Percentiles rank a stretch among this genome's conserved stretches.
Evolutionary conservation across 2,113 vertebrate species (phyloP).

Genomic region (Gavia stellata): DNA sequence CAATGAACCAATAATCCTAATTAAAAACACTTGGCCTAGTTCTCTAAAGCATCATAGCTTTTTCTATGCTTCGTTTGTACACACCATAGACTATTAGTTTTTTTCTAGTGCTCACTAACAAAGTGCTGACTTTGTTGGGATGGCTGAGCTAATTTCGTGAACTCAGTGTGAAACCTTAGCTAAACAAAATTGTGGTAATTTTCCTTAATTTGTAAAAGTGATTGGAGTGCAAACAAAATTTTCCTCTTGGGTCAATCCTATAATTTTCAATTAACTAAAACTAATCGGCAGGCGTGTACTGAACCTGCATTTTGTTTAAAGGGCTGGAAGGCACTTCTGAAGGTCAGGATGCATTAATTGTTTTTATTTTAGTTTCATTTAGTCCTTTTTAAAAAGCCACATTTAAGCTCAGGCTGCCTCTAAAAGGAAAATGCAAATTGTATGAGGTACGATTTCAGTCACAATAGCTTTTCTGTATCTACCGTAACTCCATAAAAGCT

Average conservation of each 20-base stretch:
- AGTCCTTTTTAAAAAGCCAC: slow-evolving; percentile 21
- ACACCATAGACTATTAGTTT: slow-evolving; percentile 79
- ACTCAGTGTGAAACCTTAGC: slow-evolving; percentile 83
- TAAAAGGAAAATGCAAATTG: slow-evolving; percentile 32
- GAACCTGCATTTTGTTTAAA: slow-evolving; percentile 82
- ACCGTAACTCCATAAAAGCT: background rate
- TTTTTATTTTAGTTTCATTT: slow-evolving; percentile 64
- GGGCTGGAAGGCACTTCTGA: slow-evolving; percentile 76
- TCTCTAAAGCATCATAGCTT: slow-evolving; percentile 79
- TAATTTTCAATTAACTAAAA: slow-evolving; percentile 89
- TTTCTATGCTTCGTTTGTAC: slow-evolving; percentile 79
- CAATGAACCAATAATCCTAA: slow-evolving; percentile 83
- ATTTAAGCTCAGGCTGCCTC: slow-evolving; percentile 14
- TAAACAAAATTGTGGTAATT: slow-evolving; percentile 86
- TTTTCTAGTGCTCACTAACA: slow-evolving; percentile 76
- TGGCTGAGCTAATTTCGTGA: slow-evolving; percentile 82
- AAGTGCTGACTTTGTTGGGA: slow-evolving; percentile 83
- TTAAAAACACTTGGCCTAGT: slow-evolving; percentile 83
- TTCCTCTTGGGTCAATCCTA: slow-evolving; percentile 86
- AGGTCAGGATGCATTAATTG: slow-evolving; percentile 72
- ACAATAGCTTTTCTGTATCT: slow-evolving; percentile 3
- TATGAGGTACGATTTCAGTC: slow-evolving; percentile 23
- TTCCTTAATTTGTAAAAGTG: slow-evolving; percentile 86
- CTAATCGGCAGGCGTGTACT: slow-evolving; percentile 74
- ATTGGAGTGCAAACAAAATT: slow-evolving; percentile 87